A percentile compares a stretch with the other conserved stretches of the same genome.
These are phyloP conservation scores for Drosophila lacertosa DNA, from an alignment of 1,140 invertebrate genomes.

Conservation along the genomic window DNA sequence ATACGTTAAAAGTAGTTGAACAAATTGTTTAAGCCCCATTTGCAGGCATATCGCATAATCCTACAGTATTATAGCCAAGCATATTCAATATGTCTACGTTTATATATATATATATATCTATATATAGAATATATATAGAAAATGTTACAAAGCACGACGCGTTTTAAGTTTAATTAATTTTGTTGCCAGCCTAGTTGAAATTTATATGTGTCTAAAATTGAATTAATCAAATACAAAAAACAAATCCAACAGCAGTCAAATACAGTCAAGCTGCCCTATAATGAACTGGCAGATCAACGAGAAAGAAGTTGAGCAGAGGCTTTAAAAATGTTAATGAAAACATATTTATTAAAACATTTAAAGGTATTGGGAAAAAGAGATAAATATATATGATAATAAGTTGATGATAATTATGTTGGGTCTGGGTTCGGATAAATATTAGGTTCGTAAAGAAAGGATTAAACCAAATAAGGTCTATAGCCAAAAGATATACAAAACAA, in stretches of 20 bases:
- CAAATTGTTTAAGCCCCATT: conserved; percentile 32
- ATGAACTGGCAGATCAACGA: neutral
- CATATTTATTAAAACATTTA: too few species aligned
- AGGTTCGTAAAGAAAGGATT: too few species aligned
- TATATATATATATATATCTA: conserved; percentile 12
- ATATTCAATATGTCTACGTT: neutral
- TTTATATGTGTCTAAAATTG: conserved; percentile 4
- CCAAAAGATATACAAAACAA: neutral
- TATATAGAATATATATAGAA: conserved; percentile 21
- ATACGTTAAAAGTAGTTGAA: conserved; percentile 22
- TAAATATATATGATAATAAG: neutral
- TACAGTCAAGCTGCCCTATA: conserved; percentile 1
- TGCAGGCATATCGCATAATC: conserved; percentile 26
- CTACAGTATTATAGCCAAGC: conserved; percentile 45
- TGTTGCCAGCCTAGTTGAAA: conserved; percentile 2
- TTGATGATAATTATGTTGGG: too few species aligned
- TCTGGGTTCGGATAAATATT: too few species aligned
- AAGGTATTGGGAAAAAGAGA: too few species aligned
- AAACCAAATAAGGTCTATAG: too few species aligned
- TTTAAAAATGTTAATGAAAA: too few species aligned
- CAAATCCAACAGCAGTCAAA: neutral
- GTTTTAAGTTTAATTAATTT: neutral
- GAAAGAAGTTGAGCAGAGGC: too few species aligned
- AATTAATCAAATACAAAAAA: neutral
- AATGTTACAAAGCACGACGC: conserved; percentile 29